phyloP scores from a whole-genome alignment of 2,113 vertebrate genomes.

The Puma concolor region DNA sequence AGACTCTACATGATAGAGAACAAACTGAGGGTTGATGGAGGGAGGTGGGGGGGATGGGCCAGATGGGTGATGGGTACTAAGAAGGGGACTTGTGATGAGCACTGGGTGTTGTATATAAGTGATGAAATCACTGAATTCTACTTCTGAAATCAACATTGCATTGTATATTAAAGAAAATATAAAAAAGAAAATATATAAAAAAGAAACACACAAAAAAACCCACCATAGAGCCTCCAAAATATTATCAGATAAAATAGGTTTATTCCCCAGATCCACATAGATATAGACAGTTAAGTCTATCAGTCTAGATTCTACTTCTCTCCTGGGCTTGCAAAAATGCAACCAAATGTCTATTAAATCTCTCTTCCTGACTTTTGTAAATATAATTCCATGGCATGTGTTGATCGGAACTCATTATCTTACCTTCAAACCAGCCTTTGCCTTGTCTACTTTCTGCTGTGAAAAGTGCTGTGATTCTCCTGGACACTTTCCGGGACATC shows the following conservation, averaged over 20 bases:
- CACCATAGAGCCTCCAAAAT: not conserved
- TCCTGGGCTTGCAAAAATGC: not conserved
- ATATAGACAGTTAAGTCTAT: not conserved
- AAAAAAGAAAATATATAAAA: too few species aligned
- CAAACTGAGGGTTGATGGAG: too few species aligned
- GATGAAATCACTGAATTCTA: too few species aligned
- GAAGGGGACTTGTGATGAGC: too few species aligned
- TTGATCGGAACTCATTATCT: not conserved
- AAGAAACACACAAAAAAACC: not conserved
- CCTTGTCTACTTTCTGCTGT: not conserved
- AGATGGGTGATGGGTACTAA: too few species aligned
- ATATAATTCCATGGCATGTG: not conserved
- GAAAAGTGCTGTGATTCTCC: not conserved
- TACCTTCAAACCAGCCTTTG: not conserved
- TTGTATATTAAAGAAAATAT: too few species aligned
- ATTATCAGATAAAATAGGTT: not conserved
- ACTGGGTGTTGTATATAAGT: too few species aligned
- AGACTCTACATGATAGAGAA: too few species aligned
- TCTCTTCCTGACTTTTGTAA: not conserved
- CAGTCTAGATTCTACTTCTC: not conserved
- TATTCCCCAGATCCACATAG: not conserved
- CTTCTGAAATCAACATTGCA: too few species aligned
- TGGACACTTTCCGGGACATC: not conserved
- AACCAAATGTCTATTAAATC: not conserved
- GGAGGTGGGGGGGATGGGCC: too few species aligned